phyloP scores from a whole-genome alignment of 2,797 vertebrate species.

The Saxicola maurus region DNA sequence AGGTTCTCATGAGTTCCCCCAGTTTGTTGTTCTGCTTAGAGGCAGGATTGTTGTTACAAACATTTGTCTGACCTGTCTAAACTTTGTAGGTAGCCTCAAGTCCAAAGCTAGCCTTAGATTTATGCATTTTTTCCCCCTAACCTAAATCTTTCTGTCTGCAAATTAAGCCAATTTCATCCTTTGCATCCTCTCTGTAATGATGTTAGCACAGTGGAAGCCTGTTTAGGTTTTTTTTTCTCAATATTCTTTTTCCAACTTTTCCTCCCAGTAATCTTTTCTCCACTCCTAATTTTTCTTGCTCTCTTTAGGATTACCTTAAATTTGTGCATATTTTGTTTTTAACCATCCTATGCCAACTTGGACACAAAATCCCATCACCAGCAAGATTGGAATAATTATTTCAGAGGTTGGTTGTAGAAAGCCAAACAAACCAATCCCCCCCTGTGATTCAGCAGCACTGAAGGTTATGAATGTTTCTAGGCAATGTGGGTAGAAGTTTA shows the following conservation, averaged over 20 bases:
- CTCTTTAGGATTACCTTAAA: neutral
- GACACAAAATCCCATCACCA: neutral
- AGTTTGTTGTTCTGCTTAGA: slow-evolving; percentile 11
- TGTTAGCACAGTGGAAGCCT: neutral
- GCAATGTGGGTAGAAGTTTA: neutral
- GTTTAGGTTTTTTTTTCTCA: neutral
- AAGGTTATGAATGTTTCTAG: neutral
- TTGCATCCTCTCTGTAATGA: slow-evolving; percentile 40
- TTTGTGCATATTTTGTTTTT: neutral
- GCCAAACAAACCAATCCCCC: neutral
- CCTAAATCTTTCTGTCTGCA: slow-evolving; percentile 39
- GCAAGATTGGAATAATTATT: slow-evolving; percentile 17
- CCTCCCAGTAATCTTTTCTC: neutral
- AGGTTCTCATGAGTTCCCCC: neutral
- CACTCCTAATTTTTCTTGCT: neutral
- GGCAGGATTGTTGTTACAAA: neutral
- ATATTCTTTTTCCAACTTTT: neutral
- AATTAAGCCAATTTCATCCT: slow-evolving; percentile 39
- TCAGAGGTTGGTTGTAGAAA: neutral
- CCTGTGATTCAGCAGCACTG: neutral
- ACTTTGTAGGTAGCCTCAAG: slow-evolving; percentile 29
- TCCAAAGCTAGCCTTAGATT: neutral
- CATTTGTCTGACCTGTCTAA: slow-evolving; percentile 9
- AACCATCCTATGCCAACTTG: neutral
- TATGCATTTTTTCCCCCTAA: neutral